These are phyloP conservation scores for Trinectes maculatus DNA, from an alignment of 2,113 vertebrate species.

Conservation along the genomic window DNA sequence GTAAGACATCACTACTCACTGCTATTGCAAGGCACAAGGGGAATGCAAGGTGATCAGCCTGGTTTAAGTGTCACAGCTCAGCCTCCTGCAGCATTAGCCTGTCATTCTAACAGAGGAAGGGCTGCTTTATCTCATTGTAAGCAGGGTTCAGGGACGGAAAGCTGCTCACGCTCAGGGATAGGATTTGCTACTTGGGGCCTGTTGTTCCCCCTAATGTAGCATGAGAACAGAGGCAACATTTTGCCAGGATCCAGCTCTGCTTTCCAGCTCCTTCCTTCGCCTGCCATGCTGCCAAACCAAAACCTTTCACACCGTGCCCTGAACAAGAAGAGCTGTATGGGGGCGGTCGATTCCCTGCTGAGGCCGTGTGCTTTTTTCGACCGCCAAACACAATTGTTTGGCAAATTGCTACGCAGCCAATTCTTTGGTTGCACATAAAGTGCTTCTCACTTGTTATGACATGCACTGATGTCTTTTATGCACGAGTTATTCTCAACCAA, in stretches of 20 bases:
- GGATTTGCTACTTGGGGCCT: slow-evolving; percentile 52
- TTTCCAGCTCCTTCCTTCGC: slow-evolving; percentile 43
- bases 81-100: slow-evolving; percentile 39
- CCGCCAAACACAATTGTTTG: slow-evolving; percentile 51
- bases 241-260: slow-evolving; percentile 38
- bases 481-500: slow-evolving; percentile 39
- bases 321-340: slow-evolving; percentile 41
- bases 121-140: slow-evolving; percentile 29
- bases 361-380: slow-evolving; percentile 3
- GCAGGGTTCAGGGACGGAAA: slow-evolving; percentile 50
- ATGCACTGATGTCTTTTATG: slow-evolving; percentile 33
- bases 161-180: slow-evolving; percentile 35
- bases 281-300: slow-evolving; percentile 54
- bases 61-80: slow-evolving; percentile 37
- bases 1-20: no score
- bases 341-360: slow-evolving; percentile 36
- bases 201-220: slow-evolving; percentile 65
- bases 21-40: not conserved
- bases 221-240: slow-evolving; percentile 48
- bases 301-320: slow-evolving; percentile 24
- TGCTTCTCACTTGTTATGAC: slow-evolving; percentile 34
- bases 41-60: no score
- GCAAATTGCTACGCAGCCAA: slow-evolving; percentile 44
- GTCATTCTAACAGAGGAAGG: slow-evolving; percentile 14
- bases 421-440: slow-evolving; percentile 44